Evolutionary conservation across 1,140 invertebrate genomes (phyloP).

Genomic region (Plutomurus gul): DNA sequence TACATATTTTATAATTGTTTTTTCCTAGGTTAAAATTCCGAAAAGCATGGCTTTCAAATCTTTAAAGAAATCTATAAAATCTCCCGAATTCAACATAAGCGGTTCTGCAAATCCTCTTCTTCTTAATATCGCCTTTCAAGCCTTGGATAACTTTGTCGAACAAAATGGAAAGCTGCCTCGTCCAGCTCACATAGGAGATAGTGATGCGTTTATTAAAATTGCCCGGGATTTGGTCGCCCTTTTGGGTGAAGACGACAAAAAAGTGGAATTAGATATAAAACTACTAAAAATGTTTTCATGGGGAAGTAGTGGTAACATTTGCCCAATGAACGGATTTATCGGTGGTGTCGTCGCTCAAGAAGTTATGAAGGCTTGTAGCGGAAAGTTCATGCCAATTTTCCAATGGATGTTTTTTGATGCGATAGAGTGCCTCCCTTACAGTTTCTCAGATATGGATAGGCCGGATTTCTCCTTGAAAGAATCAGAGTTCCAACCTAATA

Average conservation of each 20-base stretch:
- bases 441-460: neutral
- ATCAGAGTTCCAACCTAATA: slow-evolving; percentile 57
- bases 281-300: slow-evolving; percentile 57
- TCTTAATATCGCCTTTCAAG: slow-evolving; percentile 84
- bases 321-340: slow-evolving; percentile 91
- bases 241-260: slow-evolving; percentile 60
- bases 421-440: slow-evolving; percentile 84
- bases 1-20: no score
- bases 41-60: slow-evolving; percentile 81
- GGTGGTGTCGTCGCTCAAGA: slow-evolving; percentile 96
- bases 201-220: slow-evolving; percentile 72
- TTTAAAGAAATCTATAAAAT: slow-evolving; percentile 72
- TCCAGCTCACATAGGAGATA: slow-evolving; percentile 80
- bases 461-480: neutral
- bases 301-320: slow-evolving; percentile 75
- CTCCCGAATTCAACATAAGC: slow-evolving; percentile 85
- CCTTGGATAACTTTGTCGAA: slow-evolving; percentile 73
- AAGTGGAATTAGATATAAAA: slow-evolving; percentile 66
- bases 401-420: slow-evolving; percentile 98
- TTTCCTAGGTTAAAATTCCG: slow-evolving; percentile 93
- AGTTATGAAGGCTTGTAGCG: slow-evolving; percentile 95
- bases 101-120: slow-evolving; percentile 89
- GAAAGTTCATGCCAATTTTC: slow-evolving; percentile 93
- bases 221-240: slow-evolving; percentile 63
- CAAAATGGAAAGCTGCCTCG: slow-evolving; percentile 67